phyloP scores from a whole-genome alignment of 2,888 invertebrate species.

The Ennomos quercinarius region DNA sequence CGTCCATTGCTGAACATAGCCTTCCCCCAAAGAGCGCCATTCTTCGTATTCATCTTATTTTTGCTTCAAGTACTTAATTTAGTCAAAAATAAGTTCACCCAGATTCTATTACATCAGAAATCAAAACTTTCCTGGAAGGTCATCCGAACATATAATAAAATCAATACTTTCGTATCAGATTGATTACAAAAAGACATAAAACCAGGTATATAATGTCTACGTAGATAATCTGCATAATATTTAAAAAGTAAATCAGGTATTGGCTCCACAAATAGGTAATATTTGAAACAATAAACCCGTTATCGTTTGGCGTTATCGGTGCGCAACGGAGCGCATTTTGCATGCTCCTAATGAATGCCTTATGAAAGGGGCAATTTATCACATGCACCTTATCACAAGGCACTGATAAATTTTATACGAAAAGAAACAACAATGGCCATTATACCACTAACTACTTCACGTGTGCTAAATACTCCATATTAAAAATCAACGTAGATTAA shows the following conservation, averaged over 20 bases:
- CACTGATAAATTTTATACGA: slow-evolving; percentile 78
- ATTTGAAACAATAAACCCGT: slow-evolving; percentile 82
- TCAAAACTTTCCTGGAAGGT: too few relatives aligned
- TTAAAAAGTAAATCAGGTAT: slow-evolving; percentile 59
- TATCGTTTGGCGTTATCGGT: slow-evolving; percentile 77
- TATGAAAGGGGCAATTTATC: slow-evolving; percentile 85
- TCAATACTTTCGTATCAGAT: too few relatives aligned
- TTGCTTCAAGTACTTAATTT: too few relatives aligned
- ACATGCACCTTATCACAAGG: slow-evolving; percentile 79
- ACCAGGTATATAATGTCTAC: background rate
- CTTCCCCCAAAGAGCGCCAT: too few relatives aligned
- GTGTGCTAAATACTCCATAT: slow-evolving; percentile 33
- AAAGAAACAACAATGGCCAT: slow-evolving; percentile 74
- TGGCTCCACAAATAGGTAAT: slow-evolving; percentile 77
- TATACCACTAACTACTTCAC: slow-evolving; percentile 41
- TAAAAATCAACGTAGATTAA: slow-evolving; percentile 20
- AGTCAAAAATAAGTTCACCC: too few relatives aligned
- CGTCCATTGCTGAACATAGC: too few relatives aligned
- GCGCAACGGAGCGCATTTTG: slow-evolving; percentile 82
- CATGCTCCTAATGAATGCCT: slow-evolving; percentile 84
- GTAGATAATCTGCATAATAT: slow-evolving; percentile 30
- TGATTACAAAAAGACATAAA: background rate
- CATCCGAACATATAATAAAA: too few relatives aligned
- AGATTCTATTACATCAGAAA: too few relatives aligned
- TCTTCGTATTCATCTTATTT: too few relatives aligned